Conservation (phyloP, 1,140 invertebrate genomes). For the Rhopalosiphum maidis region DNA sequence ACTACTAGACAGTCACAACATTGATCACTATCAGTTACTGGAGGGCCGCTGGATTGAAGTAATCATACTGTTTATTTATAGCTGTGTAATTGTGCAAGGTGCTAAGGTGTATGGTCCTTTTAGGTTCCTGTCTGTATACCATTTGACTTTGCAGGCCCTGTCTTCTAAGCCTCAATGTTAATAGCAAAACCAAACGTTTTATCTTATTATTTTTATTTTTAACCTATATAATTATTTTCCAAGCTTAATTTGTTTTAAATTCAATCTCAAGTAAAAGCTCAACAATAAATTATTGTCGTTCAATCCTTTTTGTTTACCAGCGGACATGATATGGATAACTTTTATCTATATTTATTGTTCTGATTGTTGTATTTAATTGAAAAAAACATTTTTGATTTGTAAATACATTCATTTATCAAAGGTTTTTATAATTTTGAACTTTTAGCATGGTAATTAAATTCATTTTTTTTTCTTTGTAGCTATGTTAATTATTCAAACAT, state of each 20-base stretch:
- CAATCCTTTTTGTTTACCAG: not conserved
- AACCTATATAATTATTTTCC: not conserved
- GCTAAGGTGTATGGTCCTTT: not conserved
- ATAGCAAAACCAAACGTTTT: not conserved
- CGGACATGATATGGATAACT: not conserved
- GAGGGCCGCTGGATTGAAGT: slow-evolving; percentile 61
- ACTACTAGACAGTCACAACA: not conserved
- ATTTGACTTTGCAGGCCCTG: too few species aligned
- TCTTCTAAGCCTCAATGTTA: not conserved
- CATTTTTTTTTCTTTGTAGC: slow-evolving; percentile 65
- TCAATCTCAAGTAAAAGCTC: too few species aligned
- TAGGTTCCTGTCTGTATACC: not conserved
- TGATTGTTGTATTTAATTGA: not conserved
- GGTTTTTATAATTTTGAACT: not conserved
- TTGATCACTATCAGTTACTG: slow-evolving; percentile 59
- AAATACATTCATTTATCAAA: not conserved
- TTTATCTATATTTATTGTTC: not conserved
- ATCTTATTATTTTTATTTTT: not conserved
- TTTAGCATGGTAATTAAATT: not conserved
- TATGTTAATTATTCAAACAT: slow-evolving; percentile 94
- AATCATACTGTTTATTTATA: not conserved
- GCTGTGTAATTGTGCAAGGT: not conserved
- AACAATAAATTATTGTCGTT: not conserved
- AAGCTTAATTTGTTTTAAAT: too few species aligned
- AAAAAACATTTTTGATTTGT: not conserved